phyloP scores from a whole-genome alignment of 2,113 vertebrate species.

The Chaenocephalus aceratus region DNA sequence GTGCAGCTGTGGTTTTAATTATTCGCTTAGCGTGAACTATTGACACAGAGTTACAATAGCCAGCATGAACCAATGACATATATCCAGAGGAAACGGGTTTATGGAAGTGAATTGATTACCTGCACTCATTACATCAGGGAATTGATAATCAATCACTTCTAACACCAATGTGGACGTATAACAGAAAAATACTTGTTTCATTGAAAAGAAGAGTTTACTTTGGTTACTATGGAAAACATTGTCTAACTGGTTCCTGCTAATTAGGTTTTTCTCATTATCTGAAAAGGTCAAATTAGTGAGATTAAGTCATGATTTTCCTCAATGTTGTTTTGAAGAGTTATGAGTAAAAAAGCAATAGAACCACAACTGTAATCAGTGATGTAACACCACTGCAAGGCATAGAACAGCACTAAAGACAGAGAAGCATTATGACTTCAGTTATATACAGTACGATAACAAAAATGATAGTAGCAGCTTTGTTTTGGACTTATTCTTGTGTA shows the following conservation, averaged over 20 bases:
- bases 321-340: constrained; percentile 28
- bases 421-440: constrained; percentile 5
- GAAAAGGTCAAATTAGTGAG: constrained; percentile 24
- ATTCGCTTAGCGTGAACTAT: constrained; percentile 46
- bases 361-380: constrained; percentile 9
- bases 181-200: not conserved
- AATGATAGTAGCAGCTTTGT: not conserved
- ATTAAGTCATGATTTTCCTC: constrained; percentile 5
- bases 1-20: constrained; percentile 57
- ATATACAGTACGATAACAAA: not conserved
- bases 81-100: constrained; percentile 42
- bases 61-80: constrained; percentile 32
- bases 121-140: not conserved
- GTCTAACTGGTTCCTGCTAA: constrained; percentile 20
- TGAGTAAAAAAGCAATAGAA: constrained; percentile 6
- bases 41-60: constrained; percentile 44
- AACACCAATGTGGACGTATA: not conserved
- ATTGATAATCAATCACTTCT: constrained; percentile 42
- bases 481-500: not conserved
- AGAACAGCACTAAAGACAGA: constrained; percentile 13
- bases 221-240: not conserved
- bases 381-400: not conserved
- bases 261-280: constrained; percentile 35
- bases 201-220: not conserved
- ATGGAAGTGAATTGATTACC: constrained; percentile 8